Base-by-base conservation (phyloP, 2,113 vertebrate genomes). In the Strigops habroptila region DNA sequence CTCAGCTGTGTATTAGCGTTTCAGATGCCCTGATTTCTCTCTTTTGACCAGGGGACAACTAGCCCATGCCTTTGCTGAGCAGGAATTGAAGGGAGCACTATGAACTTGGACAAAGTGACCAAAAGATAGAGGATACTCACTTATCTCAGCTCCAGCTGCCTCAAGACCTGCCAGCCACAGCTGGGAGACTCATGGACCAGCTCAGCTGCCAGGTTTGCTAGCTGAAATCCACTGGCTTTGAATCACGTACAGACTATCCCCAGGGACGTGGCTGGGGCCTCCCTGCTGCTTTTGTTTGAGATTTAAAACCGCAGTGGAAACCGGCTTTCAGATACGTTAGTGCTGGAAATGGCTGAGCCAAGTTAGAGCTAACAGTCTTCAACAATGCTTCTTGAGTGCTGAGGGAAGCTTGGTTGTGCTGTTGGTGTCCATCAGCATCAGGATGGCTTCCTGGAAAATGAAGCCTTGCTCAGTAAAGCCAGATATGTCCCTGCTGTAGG, bases 141-240 rank as follows among this genome's bases (percentile, higher is more conserved):
- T 22, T 69, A 76, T 59, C 91, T 76, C 75, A n/a, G 82, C 69
- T 92, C 80, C 96, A 96, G 86, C 93, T 97, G 96, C 86, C 77
- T 95, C 0, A 1, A 93, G 76, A 18, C 64, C 92, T 94, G 93
- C 95, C 95, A 93, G 86, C 90, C 93, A 62, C 95, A 97, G 96
- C 95, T 96, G 95, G 41, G 73, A 94, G 85, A 30, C 88, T 91
- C 88, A 69, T 7, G 52, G 86, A 74, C 83, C 93, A 91, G 91
- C 88, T 82, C 87, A 57, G 78, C 22, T 91, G 94, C 95, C 95
- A 95, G 94, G 91, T 95, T 90, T 92, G 86, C 86, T 93, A 94
- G 92, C 73, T 92, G 76, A 92, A 90, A 93, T 97, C 88, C 88
- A 75, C 68, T 91, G 88, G 88, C 44, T 37, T 84, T 51, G 68